Evolutionary conservation across 64 coral and sea anemone species (phyloP).

Genomic region (Anthopleura sola): DNA sequence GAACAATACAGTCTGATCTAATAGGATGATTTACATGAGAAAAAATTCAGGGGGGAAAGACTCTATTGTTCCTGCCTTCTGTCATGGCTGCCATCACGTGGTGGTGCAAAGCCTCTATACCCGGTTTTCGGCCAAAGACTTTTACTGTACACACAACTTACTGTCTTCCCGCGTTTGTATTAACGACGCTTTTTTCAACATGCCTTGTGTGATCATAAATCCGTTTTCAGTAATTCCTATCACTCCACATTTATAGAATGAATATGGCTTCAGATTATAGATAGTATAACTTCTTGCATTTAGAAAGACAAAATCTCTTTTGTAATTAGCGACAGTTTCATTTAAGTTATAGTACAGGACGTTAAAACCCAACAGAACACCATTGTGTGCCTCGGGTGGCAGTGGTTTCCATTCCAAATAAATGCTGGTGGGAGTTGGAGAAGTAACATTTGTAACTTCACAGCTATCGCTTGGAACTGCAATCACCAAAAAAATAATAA

Average conservation of each 20-base stretch:
- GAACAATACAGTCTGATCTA: too few species aligned
- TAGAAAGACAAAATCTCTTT: neutral
- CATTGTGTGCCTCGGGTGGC: slow-evolving; percentile 6
- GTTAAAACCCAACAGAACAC: slow-evolving; percentile 3
- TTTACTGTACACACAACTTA: neutral
- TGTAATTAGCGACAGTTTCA: slow-evolving; percentile 4
- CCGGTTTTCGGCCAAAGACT: too few species aligned
- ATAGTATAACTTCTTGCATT: neutral
- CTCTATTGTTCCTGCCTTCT: too few species aligned
- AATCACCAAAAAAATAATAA: too few species aligned
- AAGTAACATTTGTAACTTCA: slow-evolving; percentile 11
- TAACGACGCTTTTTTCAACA: neutral
- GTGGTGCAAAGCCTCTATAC: too few species aligned
- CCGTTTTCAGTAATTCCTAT: neutral
- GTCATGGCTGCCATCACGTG: too few species aligned
- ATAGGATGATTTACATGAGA: too few species aligned
- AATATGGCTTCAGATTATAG: slow-evolving; percentile 8
- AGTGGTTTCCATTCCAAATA: slow-evolving; percentile 35
- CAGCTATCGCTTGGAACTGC: slow-evolving; percentile 17
- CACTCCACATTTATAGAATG: slow-evolving; percentile 20
- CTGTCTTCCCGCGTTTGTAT: neutral
- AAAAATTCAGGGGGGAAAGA: too few species aligned
- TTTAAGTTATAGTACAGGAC: slow-evolving; percentile 8
- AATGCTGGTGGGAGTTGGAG: slow-evolving; percentile 30
- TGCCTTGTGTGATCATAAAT: slow-evolving; percentile 1